Percentiles rank a stretch among this genome's conserved stretches.
Evolutionary conservation across 2,113 vertebrate species (phyloP).

Genomic region (Euleptes europaea): DNA sequence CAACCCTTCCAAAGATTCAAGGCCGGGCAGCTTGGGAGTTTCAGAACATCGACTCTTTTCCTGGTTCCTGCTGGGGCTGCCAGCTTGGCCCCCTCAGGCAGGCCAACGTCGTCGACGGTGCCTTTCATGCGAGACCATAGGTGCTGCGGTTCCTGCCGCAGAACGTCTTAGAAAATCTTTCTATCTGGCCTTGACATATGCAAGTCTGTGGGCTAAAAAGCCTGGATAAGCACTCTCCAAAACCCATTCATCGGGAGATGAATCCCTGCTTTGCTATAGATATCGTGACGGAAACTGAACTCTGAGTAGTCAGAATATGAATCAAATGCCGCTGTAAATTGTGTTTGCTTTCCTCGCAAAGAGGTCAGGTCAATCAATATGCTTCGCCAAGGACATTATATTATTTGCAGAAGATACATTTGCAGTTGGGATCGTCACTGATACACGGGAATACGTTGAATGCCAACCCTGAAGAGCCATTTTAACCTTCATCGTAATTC

Average conservation of each 20-base stretch:
- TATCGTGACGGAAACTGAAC: neutral
- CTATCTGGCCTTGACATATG: neutral
- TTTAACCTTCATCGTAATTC: no score
- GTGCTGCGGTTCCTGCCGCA: neutral
- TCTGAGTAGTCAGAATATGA: conserved; percentile 1
- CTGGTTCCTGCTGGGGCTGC: neutral
- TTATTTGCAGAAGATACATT: conserved; percentile 7
- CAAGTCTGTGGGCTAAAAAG: neutral
- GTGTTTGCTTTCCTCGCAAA: conserved; percentile 21
- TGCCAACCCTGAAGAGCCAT: neutral
- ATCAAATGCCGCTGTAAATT: conserved; percentile 17
- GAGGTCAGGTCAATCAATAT: neutral
- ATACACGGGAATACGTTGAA: neutral
- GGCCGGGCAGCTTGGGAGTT: neutral
- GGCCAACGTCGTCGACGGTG: neutral
- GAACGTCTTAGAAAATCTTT: neutral
- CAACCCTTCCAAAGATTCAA: neutral
- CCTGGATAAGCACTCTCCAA: conserved; percentile 5
- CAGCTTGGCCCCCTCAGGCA: neutral
- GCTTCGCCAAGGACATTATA: neutral
- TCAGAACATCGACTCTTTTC: neutral
- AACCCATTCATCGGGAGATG: conserved; percentile 27
- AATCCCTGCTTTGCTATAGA: neutral
- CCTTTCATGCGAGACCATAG: neutral
- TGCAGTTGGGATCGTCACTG: conserved; percentile 9